Conservation (phyloP, 2,888 invertebrate genomes). For the Epinotia brunnichana region DNA sequence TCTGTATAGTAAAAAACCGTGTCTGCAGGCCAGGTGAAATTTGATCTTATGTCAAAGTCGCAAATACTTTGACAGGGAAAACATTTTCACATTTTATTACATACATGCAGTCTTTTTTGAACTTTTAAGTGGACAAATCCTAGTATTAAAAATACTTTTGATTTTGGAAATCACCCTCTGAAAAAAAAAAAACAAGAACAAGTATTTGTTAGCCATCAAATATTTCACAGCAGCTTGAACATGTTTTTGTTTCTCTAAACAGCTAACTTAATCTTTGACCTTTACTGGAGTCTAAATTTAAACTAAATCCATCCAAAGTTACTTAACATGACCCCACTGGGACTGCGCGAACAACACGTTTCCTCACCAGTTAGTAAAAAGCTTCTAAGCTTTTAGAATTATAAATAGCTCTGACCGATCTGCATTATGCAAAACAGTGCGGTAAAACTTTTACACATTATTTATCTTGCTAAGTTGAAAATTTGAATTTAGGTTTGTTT, state of each 20-base stretch:
- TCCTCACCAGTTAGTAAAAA: background rate
- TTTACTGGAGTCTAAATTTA: constrained; percentile 6
- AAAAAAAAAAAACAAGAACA: background rate
- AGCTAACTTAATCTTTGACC: background rate
- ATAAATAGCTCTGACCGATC: constrained; percentile 46
- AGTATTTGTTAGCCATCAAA: background rate
- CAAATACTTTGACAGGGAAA: too few relatives aligned
- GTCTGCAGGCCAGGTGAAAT: too few relatives aligned
- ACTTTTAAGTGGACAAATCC: too few relatives aligned
- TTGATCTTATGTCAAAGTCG: too few relatives aligned
- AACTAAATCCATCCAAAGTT: constrained; percentile 9
- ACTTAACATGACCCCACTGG: background rate
- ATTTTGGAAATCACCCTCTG: too few relatives aligned
- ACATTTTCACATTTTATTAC: too few relatives aligned
- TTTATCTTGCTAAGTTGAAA: constrained; percentile 19
- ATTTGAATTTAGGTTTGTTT: constrained; percentile 14
- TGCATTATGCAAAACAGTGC: constrained; percentile 57
- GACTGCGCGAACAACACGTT: background rate
- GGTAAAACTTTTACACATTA: constrained; percentile 45
- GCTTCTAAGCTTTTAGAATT: constrained; percentile 9
- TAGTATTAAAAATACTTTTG: too few relatives aligned
- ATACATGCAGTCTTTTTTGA: too few relatives aligned
- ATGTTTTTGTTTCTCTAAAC: background rate
- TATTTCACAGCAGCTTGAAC: background rate
- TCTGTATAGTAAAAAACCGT: too few relatives aligned